These are phyloP conservation scores for Bubalus kerabau DNA, from an alignment of 2,113 vertebrate species.

Conservation along the genomic window DNA sequence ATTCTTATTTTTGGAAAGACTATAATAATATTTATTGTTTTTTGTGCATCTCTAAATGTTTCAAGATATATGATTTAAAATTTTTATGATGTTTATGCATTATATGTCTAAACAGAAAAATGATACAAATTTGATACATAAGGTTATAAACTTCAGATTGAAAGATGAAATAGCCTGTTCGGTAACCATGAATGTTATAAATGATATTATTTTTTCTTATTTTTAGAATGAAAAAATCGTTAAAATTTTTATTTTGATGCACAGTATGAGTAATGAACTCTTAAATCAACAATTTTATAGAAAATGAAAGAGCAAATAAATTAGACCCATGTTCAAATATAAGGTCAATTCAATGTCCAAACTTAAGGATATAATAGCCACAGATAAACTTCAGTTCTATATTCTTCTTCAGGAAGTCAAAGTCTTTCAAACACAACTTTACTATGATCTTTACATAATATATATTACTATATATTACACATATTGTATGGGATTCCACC, in stretches of 20 bases:
- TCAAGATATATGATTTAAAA: neutral
- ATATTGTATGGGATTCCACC: neutral
- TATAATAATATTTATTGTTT: neutral
- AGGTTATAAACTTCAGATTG: neutral
- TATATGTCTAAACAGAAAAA: neutral
- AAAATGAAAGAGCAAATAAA: conserved; percentile 67
- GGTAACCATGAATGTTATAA: neutral
- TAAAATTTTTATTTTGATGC: conserved; percentile 71
- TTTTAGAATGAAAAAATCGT: neutral
- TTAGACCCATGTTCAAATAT: conserved; percentile 62
- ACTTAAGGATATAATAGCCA: conserved; percentile 36
- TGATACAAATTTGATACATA: neutral
- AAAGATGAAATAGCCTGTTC: neutral
- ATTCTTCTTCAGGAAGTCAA: conserved; percentile 53
- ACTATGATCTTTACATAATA: conserved; percentile 48
- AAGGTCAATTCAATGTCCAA: conserved; percentile 55
- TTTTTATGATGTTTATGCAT: neutral
- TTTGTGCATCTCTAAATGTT: neutral
- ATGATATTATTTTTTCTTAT: neutral
- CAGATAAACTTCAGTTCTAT: conserved; percentile 58
- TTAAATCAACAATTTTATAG: conserved; percentile 47
- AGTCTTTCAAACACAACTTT: conserved; percentile 53
- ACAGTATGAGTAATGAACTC: conserved; percentile 57
- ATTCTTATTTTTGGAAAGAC: neutral
- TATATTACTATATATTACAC: neutral